Percentiles rank a stretch among this genome's conserved stretches.
phyloP scores from a whole-genome alignment of 2,113 vertebrate genomes.

The Platysteira castanea region DNA sequence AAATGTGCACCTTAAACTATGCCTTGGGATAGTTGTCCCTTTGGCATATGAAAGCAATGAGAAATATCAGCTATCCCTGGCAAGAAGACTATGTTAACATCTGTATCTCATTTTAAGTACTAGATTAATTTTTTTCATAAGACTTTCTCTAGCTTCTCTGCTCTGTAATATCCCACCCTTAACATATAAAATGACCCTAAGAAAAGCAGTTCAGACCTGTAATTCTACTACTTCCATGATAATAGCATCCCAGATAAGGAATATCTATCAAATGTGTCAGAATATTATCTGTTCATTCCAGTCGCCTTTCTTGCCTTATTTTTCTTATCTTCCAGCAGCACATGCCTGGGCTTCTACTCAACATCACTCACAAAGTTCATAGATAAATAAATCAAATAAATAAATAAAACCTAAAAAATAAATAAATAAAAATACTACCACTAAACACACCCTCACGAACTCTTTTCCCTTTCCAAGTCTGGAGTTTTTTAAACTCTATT shows the following conservation, averaged over 20 bases:
- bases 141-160: not conserved
- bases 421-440: not conserved
- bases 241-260: not conserved
- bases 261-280: slow-evolving; percentile 1
- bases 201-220: slow-evolving; percentile 5
- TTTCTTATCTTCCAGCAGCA: slow-evolving; percentile 25
- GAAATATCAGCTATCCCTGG: not conserved
- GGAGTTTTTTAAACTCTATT: not conserved
- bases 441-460: not conserved
- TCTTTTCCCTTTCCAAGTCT: not conserved
- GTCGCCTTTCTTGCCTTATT: not conserved
- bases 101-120: not conserved
- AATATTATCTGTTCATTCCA: not conserved
- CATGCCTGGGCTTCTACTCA: not conserved
- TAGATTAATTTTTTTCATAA: not conserved
- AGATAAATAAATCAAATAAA: not conserved
- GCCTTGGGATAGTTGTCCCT: not conserved
- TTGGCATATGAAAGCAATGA: not conserved
- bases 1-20: not conserved
- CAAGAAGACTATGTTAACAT: not conserved
- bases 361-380: not conserved
- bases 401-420: not conserved
- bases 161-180: not conserved
- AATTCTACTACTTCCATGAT: not conserved
- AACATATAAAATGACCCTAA: not conserved